Evolutionary conservation across 1,140 invertebrate genomes (phyloP), one percentile per base, ranked within the genome.

Genomic region (Trichoplusia ni): DNA sequence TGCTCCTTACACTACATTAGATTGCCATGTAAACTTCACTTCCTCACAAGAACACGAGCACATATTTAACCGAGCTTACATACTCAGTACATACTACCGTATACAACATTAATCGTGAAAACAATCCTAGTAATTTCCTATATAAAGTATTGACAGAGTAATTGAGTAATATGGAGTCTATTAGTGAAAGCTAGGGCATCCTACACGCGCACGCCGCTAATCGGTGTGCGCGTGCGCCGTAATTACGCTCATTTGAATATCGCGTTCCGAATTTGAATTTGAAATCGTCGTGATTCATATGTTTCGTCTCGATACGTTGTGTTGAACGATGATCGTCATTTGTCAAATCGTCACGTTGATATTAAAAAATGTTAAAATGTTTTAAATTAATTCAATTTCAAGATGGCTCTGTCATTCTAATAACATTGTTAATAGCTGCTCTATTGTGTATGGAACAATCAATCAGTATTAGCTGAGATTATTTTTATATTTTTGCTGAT

Each of bases 231-330:
- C 56, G 29, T 18, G 49, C 71, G 31, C 40, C 67, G 70, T 74
- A 82, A 80, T 77, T 79, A 79, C 66, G 54, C 65, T 68, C 51
- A 82, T 82, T 75, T 82, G 77, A 78, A 82, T 80, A 82, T 73
- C 72, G 70, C 54, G 35, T 35, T 58, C 66, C 37, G 53, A 75
- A 80, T 80, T 80, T 74, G 64, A 80, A 80, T 77, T 69, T 73
- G 67, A 75, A 69, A 80, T 73, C 62, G 54, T 69, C 37, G 58
- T 79, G 70, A 74, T 69, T 75, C 70, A 75, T 68, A 40, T 18
- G 38, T 18, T 16, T 14, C 5, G 37, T 25, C 29, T 25, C 25
- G 5, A 16, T 21, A 38, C 31, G 38, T 58, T 42, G 25, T 27
- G 19, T 56, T 13, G 6, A n/a, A n/a, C n/a, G 25, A 47, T 47